A percentile compares a stretch with the other conserved stretches of the same genome.
These are phyloP conservation scores for Stenodema calcarata DNA, from an alignment of 2,888 invertebrate species.

Conservation along the genomic window DNA sequence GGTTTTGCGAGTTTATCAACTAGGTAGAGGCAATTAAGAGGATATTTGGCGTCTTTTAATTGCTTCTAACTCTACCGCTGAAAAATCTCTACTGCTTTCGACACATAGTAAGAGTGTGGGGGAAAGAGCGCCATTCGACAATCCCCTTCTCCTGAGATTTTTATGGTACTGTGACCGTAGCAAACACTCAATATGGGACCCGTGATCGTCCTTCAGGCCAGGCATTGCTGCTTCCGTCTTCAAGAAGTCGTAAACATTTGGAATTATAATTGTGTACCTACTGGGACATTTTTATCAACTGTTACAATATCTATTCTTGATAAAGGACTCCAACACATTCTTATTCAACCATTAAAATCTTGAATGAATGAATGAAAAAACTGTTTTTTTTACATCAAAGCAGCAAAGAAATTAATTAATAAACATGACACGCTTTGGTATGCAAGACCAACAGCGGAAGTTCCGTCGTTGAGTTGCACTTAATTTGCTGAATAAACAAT, in stretches of 20 bases:
- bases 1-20: not conserved
- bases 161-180: not conserved
- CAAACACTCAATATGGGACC: not conserved
- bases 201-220: not conserved
- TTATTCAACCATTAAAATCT: not conserved
- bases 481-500: too few species aligned
- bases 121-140: not conserved
- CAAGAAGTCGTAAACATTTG: not conserved
- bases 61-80: not conserved
- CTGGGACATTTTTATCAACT: not conserved
- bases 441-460: too few species aligned
- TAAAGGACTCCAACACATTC: not conserved
- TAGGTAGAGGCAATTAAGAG: not conserved
- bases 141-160: not conserved
- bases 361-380: too few species aligned
- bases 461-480: too few species aligned
- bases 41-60: not conserved
- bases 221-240: not conserved
- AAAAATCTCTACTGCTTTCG: not conserved
- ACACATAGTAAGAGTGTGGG: not conserved
- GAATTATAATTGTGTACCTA: not conserved
- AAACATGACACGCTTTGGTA: too few species aligned
- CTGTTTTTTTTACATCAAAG: too few species aligned
- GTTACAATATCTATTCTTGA: not conserved
- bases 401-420: too few species aligned